Percentiles rank a stretch among this genome's conserved stretches.
These are phyloP conservation scores for Ptilorrhoa leucosticta DNA, from an alignment of 2,113 vertebrate species.

Conservation along the genomic window DNA sequence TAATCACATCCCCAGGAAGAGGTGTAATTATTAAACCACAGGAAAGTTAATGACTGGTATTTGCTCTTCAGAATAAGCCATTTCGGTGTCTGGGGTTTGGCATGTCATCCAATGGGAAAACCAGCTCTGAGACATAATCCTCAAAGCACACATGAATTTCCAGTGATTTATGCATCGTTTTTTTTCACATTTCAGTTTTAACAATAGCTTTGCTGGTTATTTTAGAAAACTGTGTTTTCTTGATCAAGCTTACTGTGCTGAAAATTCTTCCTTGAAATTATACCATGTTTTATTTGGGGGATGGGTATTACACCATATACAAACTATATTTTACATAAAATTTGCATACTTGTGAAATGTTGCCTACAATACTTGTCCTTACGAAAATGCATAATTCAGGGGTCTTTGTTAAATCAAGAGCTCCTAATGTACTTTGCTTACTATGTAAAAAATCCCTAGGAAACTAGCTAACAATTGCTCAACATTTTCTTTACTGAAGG, in stretches of 20 bases:
- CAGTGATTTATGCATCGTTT: constrained; percentile 29
- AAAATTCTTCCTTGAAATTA: neutral
- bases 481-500: neutral
- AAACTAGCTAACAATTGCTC: constrained; percentile 17
- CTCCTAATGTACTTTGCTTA: constrained; percentile 10
- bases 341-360: constrained; percentile 20
- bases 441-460: constrained; percentile 30
- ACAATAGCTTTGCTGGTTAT: constrained; percentile 27
- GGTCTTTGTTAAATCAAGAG: constrained; percentile 36
- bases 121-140: constrained; percentile 29
- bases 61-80: constrained; percentile 55
- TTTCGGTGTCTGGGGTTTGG: constrained; percentile 70
- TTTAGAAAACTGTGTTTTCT: neutral
- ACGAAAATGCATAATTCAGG: constrained; percentile 48
- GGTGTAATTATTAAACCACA: constrained; percentile 73
- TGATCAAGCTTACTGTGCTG: neutral
- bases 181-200: neutral
- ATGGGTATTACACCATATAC: neutral
- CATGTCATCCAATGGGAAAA: constrained; percentile 51
- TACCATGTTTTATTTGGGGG: neutral
- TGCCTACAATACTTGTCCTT: constrained; percentile 25
- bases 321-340: constrained; percentile 31
- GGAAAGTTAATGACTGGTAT: constrained; percentile 70
- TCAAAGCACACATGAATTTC: constrained; percentile 52
- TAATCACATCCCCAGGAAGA: constrained; percentile 71